phyloP scores from a whole-genome alignment of 2,888 invertebrate genomes.

The Agapostemon virescens region DNA sequence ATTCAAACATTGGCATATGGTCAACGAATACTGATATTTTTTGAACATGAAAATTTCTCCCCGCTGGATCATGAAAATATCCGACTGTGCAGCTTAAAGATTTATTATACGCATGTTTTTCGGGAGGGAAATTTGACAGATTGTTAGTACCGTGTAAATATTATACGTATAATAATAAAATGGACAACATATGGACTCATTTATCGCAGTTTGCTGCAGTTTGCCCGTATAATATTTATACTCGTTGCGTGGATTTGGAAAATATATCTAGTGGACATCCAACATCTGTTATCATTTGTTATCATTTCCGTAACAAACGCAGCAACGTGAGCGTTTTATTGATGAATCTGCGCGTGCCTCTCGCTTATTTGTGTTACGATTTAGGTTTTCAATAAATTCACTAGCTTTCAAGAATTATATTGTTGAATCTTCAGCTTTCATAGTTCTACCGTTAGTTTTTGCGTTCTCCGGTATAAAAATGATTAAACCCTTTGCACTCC shows the following conservation, averaged over 20 bases:
- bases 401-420: background rate
- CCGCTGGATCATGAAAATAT: too few relatives aligned
- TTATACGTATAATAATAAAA: background rate
- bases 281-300: background rate
- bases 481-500: too few relatives aligned
- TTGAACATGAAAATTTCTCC: too few relatives aligned
- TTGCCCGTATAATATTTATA: background rate
- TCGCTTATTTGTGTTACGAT: background rate
- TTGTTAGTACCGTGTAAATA: background rate
- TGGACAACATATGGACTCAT: slow-evolving; percentile 1
- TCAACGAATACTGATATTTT: too few relatives aligned
- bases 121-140: too few relatives aligned
- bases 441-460: background rate
- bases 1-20: too few relatives aligned
- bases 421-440: background rate
- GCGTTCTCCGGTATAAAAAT: too few relatives aligned
- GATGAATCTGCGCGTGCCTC: background rate
- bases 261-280: background rate
- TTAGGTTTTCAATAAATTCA: background rate
- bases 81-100: too few relatives aligned
- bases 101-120: background rate
- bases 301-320: background rate
- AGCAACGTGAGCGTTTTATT: background rate
- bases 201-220: background rate
- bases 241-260: background rate